Evolutionary conservation across 2,888 invertebrate species (phyloP), one percentile per base, ranked within the genome.

Genomic region (Blastobasis lacticolella): DNA sequence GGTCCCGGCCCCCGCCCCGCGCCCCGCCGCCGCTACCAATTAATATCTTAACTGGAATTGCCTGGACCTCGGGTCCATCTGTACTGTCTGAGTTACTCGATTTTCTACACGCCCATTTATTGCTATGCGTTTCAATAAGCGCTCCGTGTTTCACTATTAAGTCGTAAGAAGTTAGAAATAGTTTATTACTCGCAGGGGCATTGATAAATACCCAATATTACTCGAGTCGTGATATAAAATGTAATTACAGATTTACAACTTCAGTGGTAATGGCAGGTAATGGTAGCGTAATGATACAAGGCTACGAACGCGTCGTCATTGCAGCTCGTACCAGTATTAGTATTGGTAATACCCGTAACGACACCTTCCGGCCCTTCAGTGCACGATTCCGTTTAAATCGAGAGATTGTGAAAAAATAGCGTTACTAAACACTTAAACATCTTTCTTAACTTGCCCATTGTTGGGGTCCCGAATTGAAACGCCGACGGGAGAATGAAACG

Each of bases 371-470:
- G 86, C 75, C 75, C 81, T 78, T 81, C 78, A 77, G 68, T 70
- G 72, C 82, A 81, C 81, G 83, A 81, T 79, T 80, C 74, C 69
- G 79, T 85, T 83, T 79, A 84, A 82, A 86, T 85, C 82, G 84
- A 85, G 84, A 84, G 81, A 75, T 83, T 76, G 75, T 81, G 78
- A 86, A 88, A 87, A 88, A 88, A 84, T 76, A 80, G 80, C 87
- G 87, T 85, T 81, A 72, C 87, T 85, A 88, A 88, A 86, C 76
- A 81, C 81, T 86, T 86, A 87, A 87, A 88, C 85, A 85, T 86
- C 86, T 84, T 86, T 86, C 88, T 85, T 86, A 86, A 83, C 83
- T 75, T 73, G 72, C 57, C 80, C 75, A 83, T 88, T 88, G 88
- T 88, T 78, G 73, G 67, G 64, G 68, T 63, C 69, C 72, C 71